These are phyloP conservation scores for Cephus pulcher DNA, from an alignment of 2,888 invertebrate species.

Conservation along the genomic window DNA sequence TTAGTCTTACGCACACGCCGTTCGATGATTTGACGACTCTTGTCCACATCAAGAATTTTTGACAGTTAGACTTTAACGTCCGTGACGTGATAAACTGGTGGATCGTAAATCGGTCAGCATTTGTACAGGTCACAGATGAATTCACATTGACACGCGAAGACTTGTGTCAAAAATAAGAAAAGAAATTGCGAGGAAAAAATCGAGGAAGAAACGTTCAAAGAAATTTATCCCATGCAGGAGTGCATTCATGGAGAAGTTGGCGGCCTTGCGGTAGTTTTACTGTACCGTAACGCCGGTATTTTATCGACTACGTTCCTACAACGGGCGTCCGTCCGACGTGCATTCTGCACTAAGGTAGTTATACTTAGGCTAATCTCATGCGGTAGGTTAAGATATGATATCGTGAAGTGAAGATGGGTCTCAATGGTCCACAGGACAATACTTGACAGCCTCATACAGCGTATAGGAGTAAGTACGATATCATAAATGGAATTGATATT, in stretches of 20 bases:
- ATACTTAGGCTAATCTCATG: neutral
- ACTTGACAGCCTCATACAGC: neutral
- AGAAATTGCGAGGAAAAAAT: neutral
- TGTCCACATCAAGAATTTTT: neutral
- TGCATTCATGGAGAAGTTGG: conserved; percentile 1
- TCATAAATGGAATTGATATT: neutral
- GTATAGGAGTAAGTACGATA: neutral
- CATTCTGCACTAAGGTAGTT: neutral
- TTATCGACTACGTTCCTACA: conserved; percentile 46
- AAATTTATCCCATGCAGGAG: neutral
- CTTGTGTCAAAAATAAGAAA: neutral
- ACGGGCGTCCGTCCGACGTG: neutral
- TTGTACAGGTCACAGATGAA: neutral
- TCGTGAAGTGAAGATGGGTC: neutral
- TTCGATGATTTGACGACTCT: too few relatives aligned
- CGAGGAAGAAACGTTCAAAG: neutral
- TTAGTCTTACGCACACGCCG: neutral
- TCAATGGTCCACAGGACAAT: neutral
- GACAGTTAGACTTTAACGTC: neutral
- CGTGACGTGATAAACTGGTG: neutral
- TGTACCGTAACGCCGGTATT: conserved; percentile 62
- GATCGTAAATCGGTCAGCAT: neutral
- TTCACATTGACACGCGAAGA: neutral
- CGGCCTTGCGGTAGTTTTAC: conserved; percentile 59
- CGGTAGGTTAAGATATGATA: neutral